phyloP scores from a whole-genome alignment of 2,113 vertebrate species.

The Bufo gargarizans region DNA sequence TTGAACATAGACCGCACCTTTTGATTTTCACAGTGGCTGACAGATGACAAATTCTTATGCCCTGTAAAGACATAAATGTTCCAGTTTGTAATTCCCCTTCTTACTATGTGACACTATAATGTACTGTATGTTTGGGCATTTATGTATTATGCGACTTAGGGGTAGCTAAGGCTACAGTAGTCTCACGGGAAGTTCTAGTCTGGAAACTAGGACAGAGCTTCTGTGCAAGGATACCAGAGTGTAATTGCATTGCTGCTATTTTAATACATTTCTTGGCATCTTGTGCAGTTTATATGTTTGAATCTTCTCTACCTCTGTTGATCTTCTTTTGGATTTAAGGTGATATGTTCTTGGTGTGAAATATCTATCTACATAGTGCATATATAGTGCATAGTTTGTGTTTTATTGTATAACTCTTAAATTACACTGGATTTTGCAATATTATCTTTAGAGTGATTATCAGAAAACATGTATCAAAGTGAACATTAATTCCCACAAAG shows the following conservation, averaged over 20 bases:
- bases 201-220: constrained; percentile 31
- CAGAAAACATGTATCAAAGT: no score
- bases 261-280: constrained; percentile 12
- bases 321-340: not conserved
- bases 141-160: constrained; percentile 5
- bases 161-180: constrained; percentile 31
- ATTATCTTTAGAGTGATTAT: no score
- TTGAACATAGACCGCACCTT: not conserved
- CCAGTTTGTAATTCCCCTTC: not conserved
- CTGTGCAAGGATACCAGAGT: not conserved
- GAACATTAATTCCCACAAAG: no score
- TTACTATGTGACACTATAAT: constrained; percentile 21
- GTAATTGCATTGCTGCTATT: constrained; percentile 24
- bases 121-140: constrained; percentile 29
- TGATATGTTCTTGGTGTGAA: not conserved
- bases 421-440: no score
- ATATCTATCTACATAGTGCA: not conserved
- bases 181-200: constrained; percentile 12
- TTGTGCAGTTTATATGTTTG: not conserved
- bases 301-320: not conserved
- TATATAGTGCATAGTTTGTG: not conserved
- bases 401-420: not conserved
- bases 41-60: not conserved
- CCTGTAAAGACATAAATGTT: not conserved
- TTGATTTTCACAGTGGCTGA: not conserved